A percentile compares a stretch with the other conserved stretches of the same genome.
Evolutionary conservation across 2,888 invertebrate genomes (phyloP).

Genomic region (Nowickia ferox): DNA sequence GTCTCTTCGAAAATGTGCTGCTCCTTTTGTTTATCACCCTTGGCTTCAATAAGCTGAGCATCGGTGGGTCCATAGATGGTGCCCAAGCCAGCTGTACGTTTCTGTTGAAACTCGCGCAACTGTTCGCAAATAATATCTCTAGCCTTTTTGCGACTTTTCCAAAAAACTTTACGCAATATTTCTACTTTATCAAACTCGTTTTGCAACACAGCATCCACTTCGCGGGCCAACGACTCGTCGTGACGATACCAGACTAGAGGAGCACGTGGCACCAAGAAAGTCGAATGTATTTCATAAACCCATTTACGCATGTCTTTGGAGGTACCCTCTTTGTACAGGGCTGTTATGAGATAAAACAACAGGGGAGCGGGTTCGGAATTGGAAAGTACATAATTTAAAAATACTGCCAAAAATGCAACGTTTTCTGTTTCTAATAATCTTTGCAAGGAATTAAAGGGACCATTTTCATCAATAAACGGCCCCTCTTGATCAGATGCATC

Average conservation of each 20-base stretch:
- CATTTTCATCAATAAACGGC: constrained; percentile 90
- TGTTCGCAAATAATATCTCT: constrained; percentile 82
- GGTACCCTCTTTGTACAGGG: constrained; percentile 93
- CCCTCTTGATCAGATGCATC: constrained; percentile 95
- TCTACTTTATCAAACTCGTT: constrained; percentile 95
- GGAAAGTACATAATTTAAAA: constrained; percentile 94
- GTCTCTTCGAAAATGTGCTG: constrained; percentile 89
- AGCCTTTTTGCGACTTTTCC: constrained; percentile 91
- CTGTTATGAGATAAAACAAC: constrained; percentile 93
- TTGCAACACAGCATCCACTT: constrained; percentile 93
- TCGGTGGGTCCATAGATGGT: constrained; percentile 95
- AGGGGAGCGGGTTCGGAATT: constrained; percentile 90
- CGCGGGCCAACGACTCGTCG: constrained; percentile 91
- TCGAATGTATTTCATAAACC: constrained; percentile 99
- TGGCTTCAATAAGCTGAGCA: constrained; percentile 90
- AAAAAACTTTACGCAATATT: constrained; percentile 93
- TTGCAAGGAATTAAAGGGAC: constrained; percentile 93
- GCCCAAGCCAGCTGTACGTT: constrained; percentile 94
- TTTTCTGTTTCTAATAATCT: constrained; percentile 91
- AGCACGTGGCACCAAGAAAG: constrained; percentile 95
- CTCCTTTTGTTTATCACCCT: constrained; percentile 91
- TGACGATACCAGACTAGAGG: constrained; percentile 82
- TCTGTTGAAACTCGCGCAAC: constrained; percentile 87
- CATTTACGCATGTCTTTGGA: constrained; percentile 97
- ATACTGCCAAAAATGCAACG: constrained; percentile 94